phyloP scores from a whole-genome alignment of 92 coral and sea anemone species.

The Diadumene lineata region DNA sequence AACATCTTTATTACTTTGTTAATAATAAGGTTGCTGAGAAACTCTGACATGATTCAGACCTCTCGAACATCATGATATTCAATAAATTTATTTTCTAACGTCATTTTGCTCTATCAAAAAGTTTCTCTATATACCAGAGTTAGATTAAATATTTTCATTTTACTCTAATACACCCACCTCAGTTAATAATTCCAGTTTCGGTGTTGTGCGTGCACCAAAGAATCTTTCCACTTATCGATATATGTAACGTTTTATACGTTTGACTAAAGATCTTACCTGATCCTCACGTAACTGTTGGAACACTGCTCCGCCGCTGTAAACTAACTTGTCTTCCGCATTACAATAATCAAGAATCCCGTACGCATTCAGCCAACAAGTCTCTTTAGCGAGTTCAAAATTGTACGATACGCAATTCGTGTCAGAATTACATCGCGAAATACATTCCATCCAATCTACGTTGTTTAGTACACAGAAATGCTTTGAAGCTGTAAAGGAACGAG shows the following conservation, averaged over 20 bases:
- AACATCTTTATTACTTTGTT: too few relatives aligned
- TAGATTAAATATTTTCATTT: too few relatives aligned
- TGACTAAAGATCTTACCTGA: slow-evolving; percentile 7
- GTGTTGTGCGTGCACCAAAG: too few relatives aligned
- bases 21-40: too few relatives aligned
- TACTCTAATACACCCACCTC: too few relatives aligned
- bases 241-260: not conserved
- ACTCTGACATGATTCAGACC: too few relatives aligned
- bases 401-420: slow-evolving; percentile 55
- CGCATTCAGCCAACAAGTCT: slow-evolving; percentile 12
- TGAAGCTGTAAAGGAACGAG: not conserved
- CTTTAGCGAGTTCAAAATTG: slow-evolving; percentile 30
- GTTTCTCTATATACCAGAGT: too few relatives aligned
- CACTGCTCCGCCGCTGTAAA: slow-evolving; percentile 11
- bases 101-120: too few relatives aligned
- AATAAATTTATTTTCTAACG: too few relatives aligned
- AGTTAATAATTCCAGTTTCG: too few relatives aligned
- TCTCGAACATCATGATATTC: too few relatives aligned
- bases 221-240: too few relatives aligned
- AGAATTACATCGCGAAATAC: slow-evolving; percentile 40
- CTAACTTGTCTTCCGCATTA: not conserved
- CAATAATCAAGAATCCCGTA: slow-evolving; percentile 8
- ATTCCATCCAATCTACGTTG: slow-evolving; percentile 47
- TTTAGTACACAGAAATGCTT: slow-evolving; percentile 17
- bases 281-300: slow-evolving; percentile 27